Conservation (phyloP, 2,797 vertebrate species). For the Etheostoma perlongum region DNA sequence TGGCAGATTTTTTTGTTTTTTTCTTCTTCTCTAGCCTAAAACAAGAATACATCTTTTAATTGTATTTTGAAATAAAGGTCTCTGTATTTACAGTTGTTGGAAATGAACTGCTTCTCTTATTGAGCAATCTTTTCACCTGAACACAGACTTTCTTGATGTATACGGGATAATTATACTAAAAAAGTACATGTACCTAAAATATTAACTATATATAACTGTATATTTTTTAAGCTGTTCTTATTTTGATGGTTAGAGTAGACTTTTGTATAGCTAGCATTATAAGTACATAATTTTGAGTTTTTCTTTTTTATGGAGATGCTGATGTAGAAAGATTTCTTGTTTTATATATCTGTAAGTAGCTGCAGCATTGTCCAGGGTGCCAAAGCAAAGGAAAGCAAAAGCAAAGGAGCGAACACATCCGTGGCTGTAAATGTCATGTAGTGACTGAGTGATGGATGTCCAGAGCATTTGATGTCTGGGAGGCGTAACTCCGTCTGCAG, state of each 20-base stretch:
- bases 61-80: too few relatives aligned
- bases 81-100: too few relatives aligned
- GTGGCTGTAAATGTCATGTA: slow-evolving; percentile 62
- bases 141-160: neutral
- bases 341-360: neutral
- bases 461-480: slow-evolving; percentile 57
- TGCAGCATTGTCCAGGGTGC: neutral
- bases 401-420: slow-evolving; percentile 52
- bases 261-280: neutral
- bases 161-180: neutral
- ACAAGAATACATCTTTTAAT: neutral
- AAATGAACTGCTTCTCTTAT: too few relatives aligned
- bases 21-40: neutral
- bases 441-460: slow-evolving; percentile 62
- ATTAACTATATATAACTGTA: too few relatives aligned
- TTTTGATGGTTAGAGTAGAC: neutral
- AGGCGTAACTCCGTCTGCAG: slow-evolving; percentile 49
- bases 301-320: neutral
- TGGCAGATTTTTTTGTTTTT: too few relatives aligned
- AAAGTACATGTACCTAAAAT: neutral
- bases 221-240: neutral
- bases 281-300: neutral
- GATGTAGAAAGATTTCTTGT: neutral
- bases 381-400: slow-evolving; percentile 44
- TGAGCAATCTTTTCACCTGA: neutral